A percentile compares a stretch with the other conserved stretches of the same genome.
These are phyloP conservation scores for Antennarius maculatus DNA, from an alignment of 2,797 vertebrate genomes.

Conservation along the genomic window DNA sequence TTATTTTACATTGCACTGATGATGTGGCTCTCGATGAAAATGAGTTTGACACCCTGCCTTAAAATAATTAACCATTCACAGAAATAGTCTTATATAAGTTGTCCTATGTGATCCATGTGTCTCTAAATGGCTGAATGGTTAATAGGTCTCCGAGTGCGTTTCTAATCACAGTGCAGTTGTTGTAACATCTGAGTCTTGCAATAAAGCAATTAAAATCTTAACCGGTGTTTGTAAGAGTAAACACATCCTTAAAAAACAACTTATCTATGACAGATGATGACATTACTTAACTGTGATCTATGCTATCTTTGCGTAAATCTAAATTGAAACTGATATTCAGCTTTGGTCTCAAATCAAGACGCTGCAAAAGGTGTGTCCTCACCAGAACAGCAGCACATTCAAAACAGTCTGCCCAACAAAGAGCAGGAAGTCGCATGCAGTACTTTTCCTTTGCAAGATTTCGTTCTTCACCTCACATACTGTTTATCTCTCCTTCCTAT, in stretches of 20 bases:
- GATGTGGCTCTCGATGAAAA: no score
- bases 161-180: no score
- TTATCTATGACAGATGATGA: background rate
- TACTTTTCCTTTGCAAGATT: slow-evolving; percentile 80
- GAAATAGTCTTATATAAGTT: no score
- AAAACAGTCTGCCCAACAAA: slow-evolving; percentile 16
- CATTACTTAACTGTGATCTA: background rate
- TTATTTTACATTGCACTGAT: no score
- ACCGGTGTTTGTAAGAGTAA: no score
- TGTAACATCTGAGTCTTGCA: no score
- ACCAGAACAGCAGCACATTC: slow-evolving; percentile 27
- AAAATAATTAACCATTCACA: no score
- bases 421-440: slow-evolving; percentile 46
- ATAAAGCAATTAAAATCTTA: no score
- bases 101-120: no score
- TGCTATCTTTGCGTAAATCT: background rate
- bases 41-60: no score
- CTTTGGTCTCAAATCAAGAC: slow-evolving; percentile 5
- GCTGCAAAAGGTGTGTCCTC: slow-evolving; percentile 19
- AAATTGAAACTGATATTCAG: background rate
- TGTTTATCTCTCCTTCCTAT: slow-evolving; percentile 42
- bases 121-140: no score
- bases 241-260: background rate
- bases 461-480: slow-evolving; percentile 50
- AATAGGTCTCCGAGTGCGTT: no score